Conservation (phyloP, 2,797 vertebrate species). For the Peromyscus attwateri region DNA sequence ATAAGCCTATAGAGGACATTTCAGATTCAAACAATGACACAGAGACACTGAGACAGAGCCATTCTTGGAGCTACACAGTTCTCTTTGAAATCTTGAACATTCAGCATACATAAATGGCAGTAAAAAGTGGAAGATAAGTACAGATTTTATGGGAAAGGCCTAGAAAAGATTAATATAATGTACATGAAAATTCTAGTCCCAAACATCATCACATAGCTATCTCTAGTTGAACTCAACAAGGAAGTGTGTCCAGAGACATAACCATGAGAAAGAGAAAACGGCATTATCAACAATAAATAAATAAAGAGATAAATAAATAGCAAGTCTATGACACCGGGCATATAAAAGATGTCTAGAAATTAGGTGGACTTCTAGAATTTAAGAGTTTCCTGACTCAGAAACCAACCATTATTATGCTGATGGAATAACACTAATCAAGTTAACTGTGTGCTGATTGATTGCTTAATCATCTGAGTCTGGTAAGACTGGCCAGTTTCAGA, state of each 20-base stretch:
- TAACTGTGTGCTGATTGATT: neutral
- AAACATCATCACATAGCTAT: neutral
- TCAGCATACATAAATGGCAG: neutral
- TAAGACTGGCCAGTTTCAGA: neutral
- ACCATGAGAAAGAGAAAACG: neutral
- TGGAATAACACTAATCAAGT: neutral
- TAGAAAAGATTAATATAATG: neutral
- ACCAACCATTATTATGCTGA: neutral
- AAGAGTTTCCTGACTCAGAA: neutral
- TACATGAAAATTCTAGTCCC: neutral
- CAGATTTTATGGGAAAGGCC: neutral
- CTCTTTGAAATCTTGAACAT: neutral
- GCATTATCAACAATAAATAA: neutral
- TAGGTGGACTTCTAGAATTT: neutral
- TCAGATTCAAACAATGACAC: neutral
- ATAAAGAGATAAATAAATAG: neutral
- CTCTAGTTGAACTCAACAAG: neutral
- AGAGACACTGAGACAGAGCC: neutral
- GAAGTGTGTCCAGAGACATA: neutral
- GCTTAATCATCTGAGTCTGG: neutral
- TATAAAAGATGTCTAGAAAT: neutral
- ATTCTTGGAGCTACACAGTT: neutral
- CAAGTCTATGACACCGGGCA: neutral
- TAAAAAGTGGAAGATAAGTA: neutral
- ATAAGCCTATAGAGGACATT: neutral